phyloP scores from a whole-genome alignment of 2,888 invertebrate genomes.

The Podabrus alpinus region DNA sequence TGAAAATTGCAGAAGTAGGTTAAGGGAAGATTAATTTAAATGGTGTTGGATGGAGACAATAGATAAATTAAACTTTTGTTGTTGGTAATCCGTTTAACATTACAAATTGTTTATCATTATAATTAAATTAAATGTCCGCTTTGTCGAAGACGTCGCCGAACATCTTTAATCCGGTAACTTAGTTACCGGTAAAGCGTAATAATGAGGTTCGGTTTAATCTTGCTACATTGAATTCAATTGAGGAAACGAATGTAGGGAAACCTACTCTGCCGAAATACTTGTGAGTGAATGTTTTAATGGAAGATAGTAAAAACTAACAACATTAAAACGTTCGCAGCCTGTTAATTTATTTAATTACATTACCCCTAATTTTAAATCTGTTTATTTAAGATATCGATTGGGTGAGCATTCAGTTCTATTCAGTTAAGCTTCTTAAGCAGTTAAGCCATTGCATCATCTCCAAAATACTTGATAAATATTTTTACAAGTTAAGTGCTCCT shows the following conservation, averaged over 20 bases:
- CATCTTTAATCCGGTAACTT: constrained; percentile 20
- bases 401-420: not conserved
- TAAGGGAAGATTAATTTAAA: not conserved
- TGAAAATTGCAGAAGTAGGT: not conserved
- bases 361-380: not conserved
- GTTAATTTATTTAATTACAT: not conserved
- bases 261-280: constrained; percentile 1
- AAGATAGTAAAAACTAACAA: not conserved
- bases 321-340: not conserved
- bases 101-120: constrained; percentile 17
- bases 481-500: not conserved
- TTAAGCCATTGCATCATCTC: not conserved
- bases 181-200: constrained; percentile 24
- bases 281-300: not conserved
- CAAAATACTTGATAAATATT: not conserved
- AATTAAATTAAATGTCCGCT: constrained; percentile 18
- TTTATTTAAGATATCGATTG: not conserved
- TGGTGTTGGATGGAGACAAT: not conserved
- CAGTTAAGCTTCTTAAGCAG: not conserved
- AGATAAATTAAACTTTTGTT: constrained; percentile 6
- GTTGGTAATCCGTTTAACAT: constrained; percentile 15
- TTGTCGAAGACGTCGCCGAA: constrained; percentile 16
- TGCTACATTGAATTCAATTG: constrained; percentile 20
- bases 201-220: constrained; percentile 24
- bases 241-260: constrained; percentile 16